phyloP scores from a whole-genome alignment of 2,797 vertebrate genomes.

The Sciaenops ocellatus region DNA sequence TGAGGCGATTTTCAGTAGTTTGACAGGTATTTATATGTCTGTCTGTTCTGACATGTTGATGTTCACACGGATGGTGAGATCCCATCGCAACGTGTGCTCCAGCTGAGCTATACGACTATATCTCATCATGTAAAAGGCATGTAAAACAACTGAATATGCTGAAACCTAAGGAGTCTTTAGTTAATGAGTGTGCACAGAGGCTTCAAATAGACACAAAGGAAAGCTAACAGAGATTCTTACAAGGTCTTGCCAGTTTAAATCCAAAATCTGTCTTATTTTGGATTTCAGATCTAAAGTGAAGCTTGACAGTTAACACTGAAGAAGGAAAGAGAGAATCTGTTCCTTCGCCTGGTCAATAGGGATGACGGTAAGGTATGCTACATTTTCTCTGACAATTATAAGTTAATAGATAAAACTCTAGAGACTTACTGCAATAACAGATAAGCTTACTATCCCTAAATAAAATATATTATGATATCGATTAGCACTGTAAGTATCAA shows the following conservation, averaged over 20 bases:
- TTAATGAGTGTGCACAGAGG: not conserved
- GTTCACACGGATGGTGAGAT: too few species aligned
- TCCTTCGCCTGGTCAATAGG: not conserved
- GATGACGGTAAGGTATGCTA: not conserved
- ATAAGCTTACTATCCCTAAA: too few species aligned
- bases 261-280: not conserved
- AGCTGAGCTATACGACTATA: not conserved
- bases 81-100: too few species aligned
- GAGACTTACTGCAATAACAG: not conserved
- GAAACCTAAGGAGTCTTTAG: not conserved
- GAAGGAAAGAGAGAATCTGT: not conserved
- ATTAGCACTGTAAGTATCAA: not conserved
- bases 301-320: not conserved
- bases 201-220: not conserved
- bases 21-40: too few species aligned
- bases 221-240: not conserved
- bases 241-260: not conserved
- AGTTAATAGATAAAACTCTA: not conserved
- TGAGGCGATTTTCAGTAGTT: too few species aligned
- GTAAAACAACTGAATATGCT: not conserved
- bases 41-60: too few species aligned
- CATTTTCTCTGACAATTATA: not conserved
- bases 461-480: not conserved
- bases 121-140: not conserved
- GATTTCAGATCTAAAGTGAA: not conserved